Conservation (phyloP, 2,113 vertebrate genomes). For the Variabilichromis moorii region DNA sequence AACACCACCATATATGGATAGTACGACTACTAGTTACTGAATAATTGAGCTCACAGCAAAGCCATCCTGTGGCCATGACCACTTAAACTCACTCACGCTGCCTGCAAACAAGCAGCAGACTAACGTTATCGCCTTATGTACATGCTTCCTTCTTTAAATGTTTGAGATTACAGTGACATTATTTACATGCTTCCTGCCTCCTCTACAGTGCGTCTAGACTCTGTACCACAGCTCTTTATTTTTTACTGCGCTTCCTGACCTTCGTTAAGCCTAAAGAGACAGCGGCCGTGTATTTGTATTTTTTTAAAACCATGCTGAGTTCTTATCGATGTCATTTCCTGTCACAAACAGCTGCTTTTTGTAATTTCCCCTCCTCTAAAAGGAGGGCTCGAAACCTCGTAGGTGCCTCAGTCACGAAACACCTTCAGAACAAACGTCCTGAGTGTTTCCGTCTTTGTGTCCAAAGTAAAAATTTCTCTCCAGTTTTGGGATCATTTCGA, state of each 20-base stretch:
- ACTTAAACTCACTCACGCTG: neutral
- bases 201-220: neutral
- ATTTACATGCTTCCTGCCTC: neutral
- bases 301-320: neutral
- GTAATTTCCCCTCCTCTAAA: neutral
- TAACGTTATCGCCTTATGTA: neutral
- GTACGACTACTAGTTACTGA: neutral
- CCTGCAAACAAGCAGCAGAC: neutral
- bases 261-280: neutral
- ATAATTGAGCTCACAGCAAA: neutral
- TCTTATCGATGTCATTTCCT: neutral
- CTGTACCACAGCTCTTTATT: neutral
- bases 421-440: neutral
- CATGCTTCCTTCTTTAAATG: neutral
- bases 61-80: neutral
- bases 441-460: neutral
- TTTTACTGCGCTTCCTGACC: neutral
- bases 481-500: neutral
- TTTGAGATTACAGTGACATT: neutral
- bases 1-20: neutral
- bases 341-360: neutral
- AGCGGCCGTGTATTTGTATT: neutral
- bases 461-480: neutral
- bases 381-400: accelerated
- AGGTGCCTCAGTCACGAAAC: neutral